Percentiles rank a stretch among this genome's conserved stretches.
phyloP scores from a whole-genome alignment of 2,888 invertebrate species.

The Zaprionus bogoriensis region DNA sequence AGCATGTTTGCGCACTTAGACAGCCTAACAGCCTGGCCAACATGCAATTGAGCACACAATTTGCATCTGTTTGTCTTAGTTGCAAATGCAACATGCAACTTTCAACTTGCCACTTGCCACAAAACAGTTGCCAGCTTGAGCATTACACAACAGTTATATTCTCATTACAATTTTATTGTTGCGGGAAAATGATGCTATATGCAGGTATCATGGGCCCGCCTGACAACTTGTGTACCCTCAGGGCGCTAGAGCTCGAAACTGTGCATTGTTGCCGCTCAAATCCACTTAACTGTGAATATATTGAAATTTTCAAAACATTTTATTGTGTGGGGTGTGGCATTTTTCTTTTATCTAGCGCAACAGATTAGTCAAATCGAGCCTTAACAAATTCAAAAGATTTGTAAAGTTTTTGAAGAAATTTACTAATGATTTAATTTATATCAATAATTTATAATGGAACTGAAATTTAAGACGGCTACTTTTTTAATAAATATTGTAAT shows the following conservation, averaged over 20 bases:
- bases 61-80: slow-evolving; percentile 40
- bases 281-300: neutral
- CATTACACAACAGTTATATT: slow-evolving; percentile 19
- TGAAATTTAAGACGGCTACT: too few species aligned
- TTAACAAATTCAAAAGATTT: too few species aligned
- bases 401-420: too few species aligned
- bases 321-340: too few species aligned
- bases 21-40: slow-evolving; percentile 9
- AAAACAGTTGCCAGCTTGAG: neutral
- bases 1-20: neutral
- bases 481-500: too few species aligned
- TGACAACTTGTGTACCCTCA: neutral
- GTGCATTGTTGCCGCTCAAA: neutral
- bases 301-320: neutral
- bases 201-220: neutral
- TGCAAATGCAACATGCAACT: neutral
- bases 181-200: neutral
- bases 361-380: too few species aligned
- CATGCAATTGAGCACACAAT: slow-evolving; percentile 30
- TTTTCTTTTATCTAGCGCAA: too few species aligned
- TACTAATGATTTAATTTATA: too few species aligned
- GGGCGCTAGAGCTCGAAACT: neutral
- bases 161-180: neutral
- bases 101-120: slow-evolving; percentile 6
- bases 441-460: too few species aligned